Percentiles rank a stretch among this genome's conserved stretches.
Conservation (phyloP, 2,113 vertebrate species). For the Peromyscus leucopus region DNA sequence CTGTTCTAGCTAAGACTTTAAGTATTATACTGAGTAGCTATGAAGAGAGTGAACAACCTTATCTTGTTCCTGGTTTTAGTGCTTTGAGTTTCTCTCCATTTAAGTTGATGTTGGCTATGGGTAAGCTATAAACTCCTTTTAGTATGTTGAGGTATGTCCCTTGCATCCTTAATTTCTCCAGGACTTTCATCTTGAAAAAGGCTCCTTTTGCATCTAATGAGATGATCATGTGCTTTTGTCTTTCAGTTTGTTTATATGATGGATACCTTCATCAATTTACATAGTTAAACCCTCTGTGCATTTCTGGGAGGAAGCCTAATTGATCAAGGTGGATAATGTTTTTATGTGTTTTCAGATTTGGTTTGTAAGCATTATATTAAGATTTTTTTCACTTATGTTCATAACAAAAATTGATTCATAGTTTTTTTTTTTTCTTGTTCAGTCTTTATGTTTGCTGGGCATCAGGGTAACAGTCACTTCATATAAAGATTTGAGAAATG, state of each 20-base stretch:
- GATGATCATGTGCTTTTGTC: neutral
- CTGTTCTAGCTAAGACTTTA: neutral
- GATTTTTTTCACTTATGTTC: neutral
- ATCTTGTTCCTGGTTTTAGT: neutral
- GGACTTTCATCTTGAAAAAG: neutral
- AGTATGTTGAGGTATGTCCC: neutral
- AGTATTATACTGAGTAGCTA: neutral
- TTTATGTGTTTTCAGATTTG: neutral
- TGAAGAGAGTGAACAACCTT: neutral
- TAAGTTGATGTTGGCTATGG: neutral
- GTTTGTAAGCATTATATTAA: neutral
- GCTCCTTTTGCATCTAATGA: neutral
- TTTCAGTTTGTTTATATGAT: neutral
- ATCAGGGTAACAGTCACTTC: neutral
- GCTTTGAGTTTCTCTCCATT: neutral
- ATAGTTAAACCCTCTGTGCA: no score
- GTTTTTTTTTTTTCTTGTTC: neutral
- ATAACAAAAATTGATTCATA: neutral
- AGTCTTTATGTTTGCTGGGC: neutral
- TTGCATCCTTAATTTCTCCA: neutral
- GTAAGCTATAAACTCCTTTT: neutral
- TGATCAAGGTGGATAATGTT: neutral
- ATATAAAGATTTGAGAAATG: neutral
- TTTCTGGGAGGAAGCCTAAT: neutral
- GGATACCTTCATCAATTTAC: neutral